These are phyloP conservation scores for Penaeus chinensis DNA, from an alignment of 1,140 invertebrate species.

Conservation along the genomic window DNA sequence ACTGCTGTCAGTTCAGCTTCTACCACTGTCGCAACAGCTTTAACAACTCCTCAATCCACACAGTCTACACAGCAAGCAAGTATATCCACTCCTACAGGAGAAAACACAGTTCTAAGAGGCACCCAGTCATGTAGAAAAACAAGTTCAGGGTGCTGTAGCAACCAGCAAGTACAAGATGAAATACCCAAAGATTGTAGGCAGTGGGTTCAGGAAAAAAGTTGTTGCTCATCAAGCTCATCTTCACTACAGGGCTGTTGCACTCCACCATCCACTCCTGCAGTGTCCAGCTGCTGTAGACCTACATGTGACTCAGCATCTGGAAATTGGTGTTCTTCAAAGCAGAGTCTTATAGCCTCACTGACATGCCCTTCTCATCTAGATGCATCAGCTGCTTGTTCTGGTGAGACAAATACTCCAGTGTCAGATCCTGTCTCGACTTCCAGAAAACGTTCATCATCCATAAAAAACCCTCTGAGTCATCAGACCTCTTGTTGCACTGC, in stretches of 20 bases:
- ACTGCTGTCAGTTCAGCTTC: slow-evolving; percentile 17
- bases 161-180: no score
- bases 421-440: neutral
- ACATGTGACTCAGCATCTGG: neutral
- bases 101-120: neutral
- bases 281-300: slow-evolving; percentile 15
- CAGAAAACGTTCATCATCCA: neutral
- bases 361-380: slow-evolving; percentile 27
- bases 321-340: slow-evolving; percentile 5
- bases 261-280: slow-evolving; percentile 18
- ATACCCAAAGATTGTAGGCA: no score
- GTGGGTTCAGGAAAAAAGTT: no score
- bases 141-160: neutral
- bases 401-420: neutral
- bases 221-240: slow-evolving; percentile 6
- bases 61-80: neutral
- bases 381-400: slow-evolving; percentile 14
- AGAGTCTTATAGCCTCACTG: slow-evolving; percentile 40
- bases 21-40: neutral
- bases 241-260: neutral
- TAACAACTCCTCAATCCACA: slow-evolving; percentile 3
- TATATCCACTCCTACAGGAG: neutral
- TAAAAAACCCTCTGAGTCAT: no score
- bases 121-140: slow-evolving; percentile 5
- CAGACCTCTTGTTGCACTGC: no score